Base-by-base conservation (phyloP, 2,797 vertebrate genomes). In the Potorous gilbertii region DNA sequence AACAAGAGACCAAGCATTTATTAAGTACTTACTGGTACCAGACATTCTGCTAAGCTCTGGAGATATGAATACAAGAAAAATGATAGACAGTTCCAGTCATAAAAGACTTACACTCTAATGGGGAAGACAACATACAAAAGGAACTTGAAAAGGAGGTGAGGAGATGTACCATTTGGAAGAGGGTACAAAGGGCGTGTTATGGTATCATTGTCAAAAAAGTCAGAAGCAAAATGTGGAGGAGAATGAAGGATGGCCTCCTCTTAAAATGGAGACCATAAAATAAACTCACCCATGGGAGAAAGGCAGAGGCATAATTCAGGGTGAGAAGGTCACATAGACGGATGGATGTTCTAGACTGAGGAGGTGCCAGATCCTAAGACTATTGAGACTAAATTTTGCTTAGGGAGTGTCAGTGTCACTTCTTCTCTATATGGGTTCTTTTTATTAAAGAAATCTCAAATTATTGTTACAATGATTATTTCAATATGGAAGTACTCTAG, bases 371-470 rank as follows among this genome's bases (percentile, higher is more conserved):
- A 40, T 87, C 74, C 74, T 46, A 46, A 50, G 40, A 27, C 8
- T 87, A 3, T 27, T 50, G 40, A 87, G 3, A 87, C 0, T 50
- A 50, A 50, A 87, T 87, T 81, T 81, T 87, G 5, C 24, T 54
- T 29, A 92, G 56, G 29, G 4, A 91, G 46, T 92, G 40, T 90
- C 21, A 55, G 56, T 21, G 62, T 62, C 95, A 0, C 18, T 66
- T 5, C 93, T 92, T 55, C 50, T 18, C 5, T 3, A 87, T 54
- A 52, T 54, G 94, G 1, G 9, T 1, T 18, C n/a, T 74, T 81
- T 14, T 91, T 93, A 56, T 92, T 94, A 90, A 94, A 97, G 92
- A 9, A 54, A 57, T 89, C 57, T 28, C 12, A 94, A 56, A 34
- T 52, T 24, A 94, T 56, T 50, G 24, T 46, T 1, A 27, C 0